Evolutionary conservation across 2,113 vertebrate genomes (phyloP).

Genomic region (Oncorhynchus mykiss): DNA sequence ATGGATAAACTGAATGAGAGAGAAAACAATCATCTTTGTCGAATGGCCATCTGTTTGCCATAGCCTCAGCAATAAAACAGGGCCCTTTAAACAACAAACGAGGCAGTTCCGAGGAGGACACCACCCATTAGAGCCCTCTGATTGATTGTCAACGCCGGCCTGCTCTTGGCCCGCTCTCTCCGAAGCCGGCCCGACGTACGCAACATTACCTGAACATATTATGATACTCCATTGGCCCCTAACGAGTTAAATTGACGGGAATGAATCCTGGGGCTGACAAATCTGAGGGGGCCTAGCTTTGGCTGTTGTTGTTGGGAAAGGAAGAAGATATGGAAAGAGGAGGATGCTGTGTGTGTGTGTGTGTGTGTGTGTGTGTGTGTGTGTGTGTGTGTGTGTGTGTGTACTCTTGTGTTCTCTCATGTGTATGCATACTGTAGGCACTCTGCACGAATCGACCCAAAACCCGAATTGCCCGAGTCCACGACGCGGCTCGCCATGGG

Average conservation of each 20-base stretch:
- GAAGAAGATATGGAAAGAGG: neutral
- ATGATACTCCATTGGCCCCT: neutral
- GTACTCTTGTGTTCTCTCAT: no score
- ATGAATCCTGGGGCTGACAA: conserved; percentile 3
- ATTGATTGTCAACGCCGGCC: neutral
- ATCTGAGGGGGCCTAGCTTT: neutral
- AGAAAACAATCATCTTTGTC: neutral
- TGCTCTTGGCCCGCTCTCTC: neutral
- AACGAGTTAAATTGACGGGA: conserved; percentile 2
- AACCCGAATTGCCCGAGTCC: no score
- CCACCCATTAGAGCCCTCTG: neutral
- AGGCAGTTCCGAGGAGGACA: neutral
- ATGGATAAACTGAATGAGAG: neutral
- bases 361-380: no score
- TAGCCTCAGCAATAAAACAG: neutral
- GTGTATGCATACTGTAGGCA: no score
- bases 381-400: neutral
- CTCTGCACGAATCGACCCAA: no score
- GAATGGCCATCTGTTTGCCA: no score
- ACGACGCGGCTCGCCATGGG: neutral
- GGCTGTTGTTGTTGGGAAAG: neutral
- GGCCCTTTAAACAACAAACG: neutral
- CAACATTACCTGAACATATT: neutral
- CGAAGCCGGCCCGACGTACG: neutral
- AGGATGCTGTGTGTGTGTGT: neutral